A percentile compares a stretch with the other conserved stretches of the same genome.
phyloP scores from a whole-genome alignment of 2,113 vertebrate genomes.

The Upupa epops region DNA sequence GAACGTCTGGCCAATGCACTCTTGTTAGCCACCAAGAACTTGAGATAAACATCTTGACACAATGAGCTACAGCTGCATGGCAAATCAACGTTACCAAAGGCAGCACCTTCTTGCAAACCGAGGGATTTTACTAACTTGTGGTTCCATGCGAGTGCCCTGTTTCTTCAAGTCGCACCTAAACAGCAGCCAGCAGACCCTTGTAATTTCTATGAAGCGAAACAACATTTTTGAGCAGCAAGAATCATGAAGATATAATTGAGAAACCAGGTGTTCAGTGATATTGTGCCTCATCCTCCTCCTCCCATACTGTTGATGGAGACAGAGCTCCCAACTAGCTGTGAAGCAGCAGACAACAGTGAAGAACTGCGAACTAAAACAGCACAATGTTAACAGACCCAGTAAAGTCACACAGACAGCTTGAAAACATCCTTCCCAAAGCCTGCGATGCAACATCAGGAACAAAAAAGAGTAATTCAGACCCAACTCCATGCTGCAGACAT shows the following conservation, averaged over 20 bases:
- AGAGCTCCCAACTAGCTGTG: background rate
- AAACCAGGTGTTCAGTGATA: background rate
- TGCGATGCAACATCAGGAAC: background rate
- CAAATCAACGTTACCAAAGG: background rate
- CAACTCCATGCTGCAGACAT: background rate
- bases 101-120: background rate
- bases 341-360: background rate
- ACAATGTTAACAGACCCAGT: background rate
- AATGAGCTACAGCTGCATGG: background rate
- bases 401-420: background rate
- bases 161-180: background rate
- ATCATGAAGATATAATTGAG: background rate
- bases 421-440: background rate
- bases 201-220: background rate
- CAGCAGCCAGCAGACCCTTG: background rate
- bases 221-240: background rate
- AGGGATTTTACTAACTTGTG: background rate
- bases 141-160: background rate
- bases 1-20: background rate
- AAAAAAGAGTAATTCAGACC: background rate
- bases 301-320: fast-evolving
- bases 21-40: background rate
- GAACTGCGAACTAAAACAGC: fast-evolving
- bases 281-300: background rate
- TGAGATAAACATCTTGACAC: background rate